Evolutionary conservation across 1,140 invertebrate genomes (phyloP), one percentile per base, ranked within the genome.

Genomic region (Drosophila lowei): DNA sequence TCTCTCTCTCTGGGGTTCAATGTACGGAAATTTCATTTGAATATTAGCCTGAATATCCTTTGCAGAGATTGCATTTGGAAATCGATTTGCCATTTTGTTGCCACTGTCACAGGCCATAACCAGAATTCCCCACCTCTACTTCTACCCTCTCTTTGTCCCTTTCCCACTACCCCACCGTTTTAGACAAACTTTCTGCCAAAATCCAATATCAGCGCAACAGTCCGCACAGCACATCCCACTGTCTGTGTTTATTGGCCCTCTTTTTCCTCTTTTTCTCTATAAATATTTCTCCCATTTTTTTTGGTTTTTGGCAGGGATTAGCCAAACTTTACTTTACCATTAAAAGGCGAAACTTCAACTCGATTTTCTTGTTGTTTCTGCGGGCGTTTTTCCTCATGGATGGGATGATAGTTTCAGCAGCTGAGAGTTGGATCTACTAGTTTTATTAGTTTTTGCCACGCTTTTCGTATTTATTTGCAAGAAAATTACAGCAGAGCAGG

Each of bases 71-170:
- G 65, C 74, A 83, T 66, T 78, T 42, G 28, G 13, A 76, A 71
- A 86, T 85, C 65, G 68, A 81, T 86, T 85, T 77, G 77, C 68
- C 49, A 75, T 85, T 78, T 68, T 42, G 59, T 50, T 62, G 55
- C 54, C 54, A 38, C 63, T 66, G 79, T 74, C 79, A 64, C 72
- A 49, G 68, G 60, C 60, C 48, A 73, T 64, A 62, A 44, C 23
- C 43, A 73, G 43, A 50, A 9, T 42, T 46, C 21, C 11, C 53
- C 18, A 25, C 21, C 23, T 6, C 43, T 47, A 18, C 18, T 15
- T 25, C 23, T 62, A 11, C 11, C 34, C 11, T 18, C 18, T 18
- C 18, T 18, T 18, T 18, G 0, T 1, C 30, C 47, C 23, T 5
- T 23, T 3, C 3, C 23, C 23, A 1, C 23, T 4, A 5, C 23